A percentile compares a stretch with the other conserved stretches of the same genome.
Evolutionary conservation across 2,113 vertebrate species (phyloP).

Genomic region (Myotis davidii): DNA sequence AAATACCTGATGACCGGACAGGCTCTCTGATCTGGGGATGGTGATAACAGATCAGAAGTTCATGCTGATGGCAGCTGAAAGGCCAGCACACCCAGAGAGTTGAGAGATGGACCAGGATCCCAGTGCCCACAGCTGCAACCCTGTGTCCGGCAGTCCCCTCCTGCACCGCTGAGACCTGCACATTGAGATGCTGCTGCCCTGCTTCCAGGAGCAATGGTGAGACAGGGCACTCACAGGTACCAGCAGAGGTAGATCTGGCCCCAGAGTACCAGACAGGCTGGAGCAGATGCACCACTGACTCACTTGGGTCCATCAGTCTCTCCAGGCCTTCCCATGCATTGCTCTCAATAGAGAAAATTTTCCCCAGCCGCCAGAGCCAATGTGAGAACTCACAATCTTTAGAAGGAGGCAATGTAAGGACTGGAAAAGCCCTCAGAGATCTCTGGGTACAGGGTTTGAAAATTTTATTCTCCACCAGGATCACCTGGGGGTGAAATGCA

Average conservation of each 20-base stretch:
- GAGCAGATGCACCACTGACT: not conserved
- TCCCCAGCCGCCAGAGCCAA: not conserved
- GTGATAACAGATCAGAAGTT: conserved; percentile 17
- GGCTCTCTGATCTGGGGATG: not conserved
- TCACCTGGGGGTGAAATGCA: not conserved
- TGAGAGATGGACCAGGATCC: not conserved
- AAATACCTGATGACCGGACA: conserved; percentile 13
- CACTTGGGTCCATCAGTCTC: not conserved
- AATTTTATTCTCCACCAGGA: not conserved
- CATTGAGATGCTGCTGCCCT: not conserved
- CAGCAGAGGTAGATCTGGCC: not conserved
- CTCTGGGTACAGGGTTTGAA: not conserved
- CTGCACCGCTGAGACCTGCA: not conserved
- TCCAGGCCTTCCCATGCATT: not conserved
- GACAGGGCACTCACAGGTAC: too few relatives aligned
- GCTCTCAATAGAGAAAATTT: not conserved
- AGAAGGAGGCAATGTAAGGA: not conserved
- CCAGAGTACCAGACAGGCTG: not conserved
- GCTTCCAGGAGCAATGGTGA: not conserved
- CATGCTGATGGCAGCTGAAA: not conserved
- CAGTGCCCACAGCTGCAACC: not conserved
- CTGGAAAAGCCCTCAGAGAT: not conserved
- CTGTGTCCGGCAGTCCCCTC: not conserved
- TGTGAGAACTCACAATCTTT: not conserved
- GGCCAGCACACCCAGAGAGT: not conserved